Conservation (phyloP, 2,113 vertebrate genomes). For the Aphyosemion australe region DNA sequence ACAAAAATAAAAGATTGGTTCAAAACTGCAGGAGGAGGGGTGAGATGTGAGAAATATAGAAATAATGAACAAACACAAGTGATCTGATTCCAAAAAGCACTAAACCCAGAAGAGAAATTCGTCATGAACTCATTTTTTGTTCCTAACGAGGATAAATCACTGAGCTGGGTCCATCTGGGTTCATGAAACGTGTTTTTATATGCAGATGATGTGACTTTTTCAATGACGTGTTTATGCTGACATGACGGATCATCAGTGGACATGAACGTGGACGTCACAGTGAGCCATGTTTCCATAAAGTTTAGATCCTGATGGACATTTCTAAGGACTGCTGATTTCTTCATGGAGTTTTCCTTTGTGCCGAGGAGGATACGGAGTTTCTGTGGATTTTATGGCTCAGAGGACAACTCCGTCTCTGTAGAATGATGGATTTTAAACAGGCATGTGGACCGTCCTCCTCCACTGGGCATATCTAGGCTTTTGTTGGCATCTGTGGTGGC, state of each 20-base stretch:
- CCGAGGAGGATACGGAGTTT: neutral
- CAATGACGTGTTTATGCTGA: neutral
- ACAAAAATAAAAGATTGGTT: too few species aligned
- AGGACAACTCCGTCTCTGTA: neutral
- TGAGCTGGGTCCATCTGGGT: neutral
- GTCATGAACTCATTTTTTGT: too few species aligned
- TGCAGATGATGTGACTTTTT: constrained; percentile 50
- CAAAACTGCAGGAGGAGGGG: too few species aligned
- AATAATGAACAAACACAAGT: too few species aligned
- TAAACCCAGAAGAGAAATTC: neutral
- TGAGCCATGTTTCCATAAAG: neutral
- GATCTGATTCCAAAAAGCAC: neutral
- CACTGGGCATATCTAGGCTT: too few species aligned
- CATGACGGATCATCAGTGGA: constrained; percentile 5
- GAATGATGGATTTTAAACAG: neutral
- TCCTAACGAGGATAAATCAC: constrained; percentile 1
- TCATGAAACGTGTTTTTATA: constrained; percentile 11
- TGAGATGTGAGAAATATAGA: too few species aligned
- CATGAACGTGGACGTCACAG: neutral
- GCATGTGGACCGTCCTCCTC: too few species aligned
- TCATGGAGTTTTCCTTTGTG: neutral
- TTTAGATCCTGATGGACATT: too few species aligned
- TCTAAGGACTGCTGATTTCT: neutral
- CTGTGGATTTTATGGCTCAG: too few species aligned
- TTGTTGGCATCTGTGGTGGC: too few species aligned